phyloP scores from a whole-genome alignment of 2,888 invertebrate species.

The Drosophila monieri region DNA sequence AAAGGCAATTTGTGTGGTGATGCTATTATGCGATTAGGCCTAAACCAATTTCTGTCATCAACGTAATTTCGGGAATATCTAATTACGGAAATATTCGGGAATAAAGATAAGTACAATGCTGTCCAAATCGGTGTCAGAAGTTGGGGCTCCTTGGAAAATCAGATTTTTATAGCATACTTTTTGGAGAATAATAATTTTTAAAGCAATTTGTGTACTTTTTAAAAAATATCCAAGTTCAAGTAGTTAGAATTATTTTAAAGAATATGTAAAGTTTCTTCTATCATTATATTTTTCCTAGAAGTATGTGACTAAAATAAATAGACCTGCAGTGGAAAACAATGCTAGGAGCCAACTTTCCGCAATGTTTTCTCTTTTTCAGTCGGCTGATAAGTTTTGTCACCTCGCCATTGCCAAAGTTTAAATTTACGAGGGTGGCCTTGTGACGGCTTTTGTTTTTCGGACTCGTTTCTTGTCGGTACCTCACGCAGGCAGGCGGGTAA shows the following conservation, averaged over 20 bases:
- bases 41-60: conserved; percentile 15
- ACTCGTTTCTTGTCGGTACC: background rate
- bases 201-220: background rate
- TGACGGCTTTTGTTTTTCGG: conserved; percentile 7
- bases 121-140: background rate
- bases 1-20: conserved; percentile 26
- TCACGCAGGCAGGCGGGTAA: conserved; percentile 6
- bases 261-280: background rate
- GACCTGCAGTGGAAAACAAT: conserved; percentile 6
- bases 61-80: background rate
- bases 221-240: background rate
- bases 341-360: background rate
- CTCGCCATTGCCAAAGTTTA: conserved; percentile 37
- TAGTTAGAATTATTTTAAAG: background rate
- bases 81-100: conserved; percentile 1
- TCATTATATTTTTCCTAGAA: background rate
- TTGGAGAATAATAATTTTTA: background rate
- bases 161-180: conserved; percentile 1
- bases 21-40: conserved; percentile 12
- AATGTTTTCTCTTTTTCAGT: conserved; percentile 5
- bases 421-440: conserved; percentile 28
- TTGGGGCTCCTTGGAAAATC: background rate
- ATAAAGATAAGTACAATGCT: background rate
- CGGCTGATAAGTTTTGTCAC: conserved; percentile 35
- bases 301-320: background rate